A percentile compares a stretch with the other conserved stretches of the same genome.
These are phyloP conservation scores for Phenganax stokvisi DNA, from an alignment of 92 coral and sea anemone species.

Conservation along the genomic window DNA sequence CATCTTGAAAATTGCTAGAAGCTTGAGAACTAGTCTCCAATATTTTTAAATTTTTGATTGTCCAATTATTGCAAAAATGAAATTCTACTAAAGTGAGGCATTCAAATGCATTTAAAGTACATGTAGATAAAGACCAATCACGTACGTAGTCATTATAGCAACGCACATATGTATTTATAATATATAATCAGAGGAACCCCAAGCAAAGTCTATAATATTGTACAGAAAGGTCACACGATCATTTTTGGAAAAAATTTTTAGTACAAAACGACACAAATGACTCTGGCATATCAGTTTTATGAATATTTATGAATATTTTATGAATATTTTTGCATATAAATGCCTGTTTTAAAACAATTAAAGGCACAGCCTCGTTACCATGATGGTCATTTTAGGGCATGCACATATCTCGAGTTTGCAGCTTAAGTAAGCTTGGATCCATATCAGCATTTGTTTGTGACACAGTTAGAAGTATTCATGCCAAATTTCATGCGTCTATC, in stretches of 20 bases:
- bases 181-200: background rate
- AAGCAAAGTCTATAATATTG: background rate
- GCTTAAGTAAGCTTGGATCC: background rate
- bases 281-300: too few species aligned
- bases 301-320: too few species aligned
- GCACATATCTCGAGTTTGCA: background rate
- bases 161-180: background rate
- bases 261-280: too few species aligned
- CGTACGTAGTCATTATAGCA: background rate
- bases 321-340: too few species aligned
- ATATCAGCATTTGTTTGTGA: too few species aligned
- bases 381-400: background rate
- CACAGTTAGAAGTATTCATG: too few species aligned
- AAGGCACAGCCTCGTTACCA: too few species aligned
- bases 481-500: too few species aligned
- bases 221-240: too few species aligned
- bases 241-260: too few species aligned
- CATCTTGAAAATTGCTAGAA: background rate
- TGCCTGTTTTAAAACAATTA: too few species aligned
- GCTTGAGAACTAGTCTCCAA: background rate
- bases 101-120: too few species aligned
- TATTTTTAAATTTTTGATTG: background rate
- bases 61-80: constrained; percentile 7
- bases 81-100: background rate
- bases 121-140: background rate